These are phyloP conservation scores for Peromyscus nudipes DNA, from an alignment of 2,797 vertebrate species.

Conservation along the genomic window DNA sequence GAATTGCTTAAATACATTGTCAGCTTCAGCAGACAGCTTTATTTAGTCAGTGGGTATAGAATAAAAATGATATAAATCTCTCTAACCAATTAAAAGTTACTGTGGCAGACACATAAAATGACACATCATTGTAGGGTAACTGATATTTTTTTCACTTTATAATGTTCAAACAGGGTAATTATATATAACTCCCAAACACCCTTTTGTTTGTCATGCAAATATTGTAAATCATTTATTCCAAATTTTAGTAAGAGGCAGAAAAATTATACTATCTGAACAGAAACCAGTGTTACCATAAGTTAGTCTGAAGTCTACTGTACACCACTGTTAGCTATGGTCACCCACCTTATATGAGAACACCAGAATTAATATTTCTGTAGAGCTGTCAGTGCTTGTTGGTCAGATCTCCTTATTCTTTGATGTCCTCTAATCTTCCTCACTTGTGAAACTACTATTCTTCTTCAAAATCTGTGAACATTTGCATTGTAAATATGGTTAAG, in stretches of 20 bases:
- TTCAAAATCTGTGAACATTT: not conserved
- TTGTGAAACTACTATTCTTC: not conserved
- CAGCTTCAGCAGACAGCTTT: not conserved
- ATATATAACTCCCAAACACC: not conserved
- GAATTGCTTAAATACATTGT: not conserved
- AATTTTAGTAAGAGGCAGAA: not conserved
- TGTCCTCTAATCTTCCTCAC: too few species aligned
- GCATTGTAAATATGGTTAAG: not conserved
- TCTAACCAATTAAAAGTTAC: not conserved
- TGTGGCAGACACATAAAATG: not conserved
- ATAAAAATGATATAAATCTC: not conserved
- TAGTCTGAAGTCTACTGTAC: not conserved
- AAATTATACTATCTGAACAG: not conserved
- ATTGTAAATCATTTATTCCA: not conserved
- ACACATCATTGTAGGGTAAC: not conserved
- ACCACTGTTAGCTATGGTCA: not conserved
- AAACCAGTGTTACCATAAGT: not conserved
- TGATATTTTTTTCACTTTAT: not conserved
- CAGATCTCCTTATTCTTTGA: too few species aligned
- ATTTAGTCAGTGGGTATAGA: not conserved
- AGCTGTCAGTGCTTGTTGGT: too few species aligned
- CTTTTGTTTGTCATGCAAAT: not conserved
- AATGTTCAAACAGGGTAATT: not conserved
- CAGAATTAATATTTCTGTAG: not conserved
- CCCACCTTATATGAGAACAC: too few species aligned